Evolutionary conservation across 2,888 invertebrate genomes (phyloP).

Genomic region (Lasioglossum vierecki): DNA sequence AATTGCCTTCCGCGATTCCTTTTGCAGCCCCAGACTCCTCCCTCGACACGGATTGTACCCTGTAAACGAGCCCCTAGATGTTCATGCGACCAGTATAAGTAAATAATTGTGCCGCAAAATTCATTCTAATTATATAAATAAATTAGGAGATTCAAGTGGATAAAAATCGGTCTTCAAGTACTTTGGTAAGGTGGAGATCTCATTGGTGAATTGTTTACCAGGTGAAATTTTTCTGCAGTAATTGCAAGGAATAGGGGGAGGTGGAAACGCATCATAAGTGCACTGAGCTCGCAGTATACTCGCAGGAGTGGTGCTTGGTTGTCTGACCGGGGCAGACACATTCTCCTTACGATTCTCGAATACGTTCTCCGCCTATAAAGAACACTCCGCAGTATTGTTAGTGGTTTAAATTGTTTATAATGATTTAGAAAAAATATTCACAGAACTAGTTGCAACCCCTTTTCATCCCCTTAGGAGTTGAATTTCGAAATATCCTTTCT

Average conservation of each 20-base stretch:
- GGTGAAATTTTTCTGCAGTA: neutral
- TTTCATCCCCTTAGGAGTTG: no score
- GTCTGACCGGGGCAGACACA: neutral
- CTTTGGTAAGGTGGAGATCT: neutral
- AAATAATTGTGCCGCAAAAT: no score
- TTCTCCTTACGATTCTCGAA: neutral
- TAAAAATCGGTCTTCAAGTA: neutral
- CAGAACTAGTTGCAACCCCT: no score
- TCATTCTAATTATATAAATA: no score
- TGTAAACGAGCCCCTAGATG: constrained; percentile 49
- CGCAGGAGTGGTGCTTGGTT: neutral
- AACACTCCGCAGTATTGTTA: neutral
- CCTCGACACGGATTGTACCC: constrained; percentile 67
- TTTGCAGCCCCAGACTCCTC: neutral
- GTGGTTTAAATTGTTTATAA: neutral
- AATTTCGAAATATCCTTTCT: no score
- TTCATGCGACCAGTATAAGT: no score
- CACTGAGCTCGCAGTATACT: neutral
- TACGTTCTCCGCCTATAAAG: neutral
- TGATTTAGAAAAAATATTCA: no score
- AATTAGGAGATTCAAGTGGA: neutral
- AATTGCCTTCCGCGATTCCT: constrained; percentile 52
- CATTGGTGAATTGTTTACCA: neutral
- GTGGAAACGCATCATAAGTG: neutral
- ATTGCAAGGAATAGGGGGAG: neutral